Conservation (phyloP, 2,888 invertebrate genomes). For the Ectemnius continuus region DNA sequence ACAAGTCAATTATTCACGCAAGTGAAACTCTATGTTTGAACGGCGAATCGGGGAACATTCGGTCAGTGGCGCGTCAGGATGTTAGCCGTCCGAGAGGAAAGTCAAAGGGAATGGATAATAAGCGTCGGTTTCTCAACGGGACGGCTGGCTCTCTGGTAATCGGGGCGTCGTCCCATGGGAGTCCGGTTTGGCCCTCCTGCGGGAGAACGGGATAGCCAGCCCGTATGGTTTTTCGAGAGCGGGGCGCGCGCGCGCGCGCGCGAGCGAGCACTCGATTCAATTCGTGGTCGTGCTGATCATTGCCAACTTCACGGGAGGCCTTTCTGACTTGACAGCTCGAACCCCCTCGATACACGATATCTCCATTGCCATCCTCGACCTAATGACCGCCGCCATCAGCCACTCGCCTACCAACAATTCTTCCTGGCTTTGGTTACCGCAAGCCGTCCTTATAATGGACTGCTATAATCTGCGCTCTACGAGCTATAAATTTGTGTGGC, state of each 20-base stretch:
- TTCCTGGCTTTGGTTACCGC: not conserved
- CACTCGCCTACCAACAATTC: constrained; percentile 17
- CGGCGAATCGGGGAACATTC: no score
- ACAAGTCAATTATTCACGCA: no score
- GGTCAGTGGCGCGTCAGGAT: no score
- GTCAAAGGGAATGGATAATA: constrained; percentile 75
- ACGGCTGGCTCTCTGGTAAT: constrained; percentile 57
- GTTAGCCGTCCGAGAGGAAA: not conserved
- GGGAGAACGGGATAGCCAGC: constrained; percentile 63
- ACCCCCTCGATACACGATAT: constrained; percentile 68
- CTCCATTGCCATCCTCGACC: constrained; percentile 62
- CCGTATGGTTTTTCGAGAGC: constrained; percentile 61
- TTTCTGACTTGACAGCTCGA: constrained; percentile 54
- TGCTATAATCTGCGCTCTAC: no score
- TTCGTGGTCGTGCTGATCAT: constrained; percentile 72
- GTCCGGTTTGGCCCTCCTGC: constrained; percentile 62
- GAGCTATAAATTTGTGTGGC: no score
- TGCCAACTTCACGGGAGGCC: constrained; percentile 66
- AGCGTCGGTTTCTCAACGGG: constrained; percentile 67
- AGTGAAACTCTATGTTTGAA: no score
- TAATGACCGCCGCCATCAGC: constrained; percentile 63
- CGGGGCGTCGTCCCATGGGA: constrained; percentile 53
- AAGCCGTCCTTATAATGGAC: no score
- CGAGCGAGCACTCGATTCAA: constrained; percentile 74
- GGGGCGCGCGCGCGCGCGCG: no score